Percentiles rank a stretch among this genome's conserved stretches.
phyloP scores from a whole-genome alignment of 2,797 vertebrate species.

The Helarctos malayanus region DNA sequence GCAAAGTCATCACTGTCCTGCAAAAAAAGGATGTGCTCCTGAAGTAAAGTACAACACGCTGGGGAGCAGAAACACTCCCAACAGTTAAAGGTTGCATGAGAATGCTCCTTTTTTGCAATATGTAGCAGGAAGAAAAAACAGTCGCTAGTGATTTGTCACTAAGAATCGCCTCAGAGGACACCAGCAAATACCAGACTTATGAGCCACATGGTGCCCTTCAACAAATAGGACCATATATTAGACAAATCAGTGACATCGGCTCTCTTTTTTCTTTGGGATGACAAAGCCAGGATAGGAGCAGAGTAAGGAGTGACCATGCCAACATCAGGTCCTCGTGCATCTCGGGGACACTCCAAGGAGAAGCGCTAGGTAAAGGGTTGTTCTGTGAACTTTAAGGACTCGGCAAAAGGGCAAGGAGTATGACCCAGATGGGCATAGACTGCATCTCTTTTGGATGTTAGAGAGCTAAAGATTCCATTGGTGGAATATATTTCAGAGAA shows the following conservation, averaged over 20 bases:
- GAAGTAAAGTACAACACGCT: background rate
- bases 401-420: background rate
- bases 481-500: background rate
- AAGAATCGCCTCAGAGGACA: background rate
- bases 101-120: background rate
- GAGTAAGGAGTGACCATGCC: background rate
- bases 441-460: background rate
- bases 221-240: background rate
- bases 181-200: background rate
- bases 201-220: background rate
- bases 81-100: background rate
- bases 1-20: background rate
- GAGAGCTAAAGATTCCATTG: background rate
- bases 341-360: background rate
- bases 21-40: background rate
- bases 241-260: background rate
- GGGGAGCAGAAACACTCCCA: background rate
- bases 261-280: background rate
- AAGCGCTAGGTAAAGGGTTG: background rate
- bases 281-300: background rate
- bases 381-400: background rate
- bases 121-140: background rate
- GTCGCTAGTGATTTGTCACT: background rate
- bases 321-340: background rate
- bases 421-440: no score